Conservation (phyloP, 2,888 invertebrate species). For the Adelognathus sp. region DNA sequence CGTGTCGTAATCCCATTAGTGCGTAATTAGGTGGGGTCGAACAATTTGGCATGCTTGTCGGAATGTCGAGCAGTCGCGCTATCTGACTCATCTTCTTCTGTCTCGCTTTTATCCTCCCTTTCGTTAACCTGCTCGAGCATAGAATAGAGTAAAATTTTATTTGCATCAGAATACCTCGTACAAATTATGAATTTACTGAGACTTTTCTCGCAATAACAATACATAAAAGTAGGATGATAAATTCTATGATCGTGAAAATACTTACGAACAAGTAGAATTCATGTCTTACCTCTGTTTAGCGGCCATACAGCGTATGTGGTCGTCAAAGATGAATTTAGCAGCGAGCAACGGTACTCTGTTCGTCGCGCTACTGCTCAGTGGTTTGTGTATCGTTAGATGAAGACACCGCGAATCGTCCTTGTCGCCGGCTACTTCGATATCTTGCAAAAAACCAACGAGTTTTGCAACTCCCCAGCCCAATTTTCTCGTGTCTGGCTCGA, state of each 20-base stretch:
- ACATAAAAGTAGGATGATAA: no score
- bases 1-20: constrained; percentile 74
- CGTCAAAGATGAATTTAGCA: constrained; percentile 98
- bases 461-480: constrained; percentile 99
- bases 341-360: constrained; percentile 91
- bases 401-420: constrained; percentile 98
- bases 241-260: background rate
- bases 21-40: constrained; percentile 78
- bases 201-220: no score
- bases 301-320: constrained; percentile 99
- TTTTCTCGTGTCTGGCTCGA: constrained; percentile 97
- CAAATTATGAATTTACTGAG: no score
- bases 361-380: constrained; percentile 85
- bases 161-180: no score
- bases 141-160: no score
- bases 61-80: constrained; percentile 94
- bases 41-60: constrained; percentile 80
- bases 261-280: background rate
- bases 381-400: constrained; percentile 95
- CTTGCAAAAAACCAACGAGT: constrained; percentile 96
- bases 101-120: constrained; percentile 96
- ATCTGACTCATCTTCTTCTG: constrained; percentile 99
- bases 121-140: constrained; percentile 71
- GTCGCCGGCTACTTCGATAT: constrained; percentile 96
- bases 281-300: constrained; percentile 93